Base-by-base conservation (phyloP, 2,113 vertebrate genomes). In the Oreochromis spilurus region DNA sequence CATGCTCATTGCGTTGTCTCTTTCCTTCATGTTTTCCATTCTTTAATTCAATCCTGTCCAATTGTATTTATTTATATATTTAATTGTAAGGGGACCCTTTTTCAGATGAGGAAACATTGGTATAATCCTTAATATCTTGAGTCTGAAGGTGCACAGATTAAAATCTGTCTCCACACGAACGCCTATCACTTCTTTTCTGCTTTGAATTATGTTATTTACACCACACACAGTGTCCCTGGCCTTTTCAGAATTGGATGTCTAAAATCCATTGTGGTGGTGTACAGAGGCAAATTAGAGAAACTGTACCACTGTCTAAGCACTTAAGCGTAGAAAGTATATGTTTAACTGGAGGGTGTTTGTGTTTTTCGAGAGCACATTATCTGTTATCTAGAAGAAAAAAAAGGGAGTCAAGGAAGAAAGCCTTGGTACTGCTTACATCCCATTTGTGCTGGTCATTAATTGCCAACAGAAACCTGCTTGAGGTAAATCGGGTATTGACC, bases 401-500 rank as follows among this genome's bases (percentile, higher is more conserved):
- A 4, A 67, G 26, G 26, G 26, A 26, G 26, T 26, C 26, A 38
- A 48, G 12, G 12, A 72, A 26, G 26, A 77, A 50, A 50, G 45
- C 43, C 16, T 43, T 60, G 13, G 4, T 26, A 29, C 5, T 5
- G 17, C 54, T 62, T 79, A 7, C 19, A 62, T 70, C 14, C 34
- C 6, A 70, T n/a, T 48, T 60, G 26, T 62, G 21, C 4, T 8
- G 34, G 52, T 12, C 6, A n/a, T 65, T 45, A 26, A 29, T 7
- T 50, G 81, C 24, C 48, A 34, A 38, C 29, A 6, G 26, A 53
- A 62, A 40, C 19, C 9, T 13, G 34, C 80, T 81, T 24, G 77
- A 79, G 65, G 24, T 52, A 79, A 88, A 89, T 65, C 26, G 7
- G 14, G 29, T 60, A 36, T 81, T 82, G 84, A 91, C 88, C 92